Evolutionary conservation across 35 echinoderm and acorn worm genomes (phyloP).

Genomic region (Amphiura filiformis): DNA sequence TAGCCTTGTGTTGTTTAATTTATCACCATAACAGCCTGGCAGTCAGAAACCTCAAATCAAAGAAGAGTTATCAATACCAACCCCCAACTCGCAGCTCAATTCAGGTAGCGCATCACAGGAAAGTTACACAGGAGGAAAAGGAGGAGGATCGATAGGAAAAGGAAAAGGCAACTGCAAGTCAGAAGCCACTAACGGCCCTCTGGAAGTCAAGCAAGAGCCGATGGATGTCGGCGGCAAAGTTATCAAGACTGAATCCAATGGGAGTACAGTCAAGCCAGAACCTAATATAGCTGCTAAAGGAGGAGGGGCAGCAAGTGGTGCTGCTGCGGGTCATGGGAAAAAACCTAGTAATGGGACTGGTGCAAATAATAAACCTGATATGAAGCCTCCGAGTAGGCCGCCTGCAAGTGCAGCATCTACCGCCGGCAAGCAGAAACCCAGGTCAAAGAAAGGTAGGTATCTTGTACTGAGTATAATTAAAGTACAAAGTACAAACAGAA

Average conservation of each 20-base stretch:
- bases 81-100: conserved; percentile 23
- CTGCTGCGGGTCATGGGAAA: not conserved
- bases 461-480: too few relatives aligned
- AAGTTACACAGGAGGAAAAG: not conserved
- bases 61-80: conserved; percentile 6
- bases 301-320: not conserved
- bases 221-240: not conserved
- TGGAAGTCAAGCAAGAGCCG: conserved; percentile 17
- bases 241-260: conserved; percentile 1
- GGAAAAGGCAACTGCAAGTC: not conserved
- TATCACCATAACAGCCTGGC: not conserved
- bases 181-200: not conserved
- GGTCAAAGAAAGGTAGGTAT: conserved; percentile 67
- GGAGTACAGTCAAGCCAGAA: conserved; percentile 20
- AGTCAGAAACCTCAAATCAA: not conserved
- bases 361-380: conserved; percentile 1
- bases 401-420: not conserved
- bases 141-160: conserved; percentile 3
- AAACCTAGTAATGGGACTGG: not conserved
- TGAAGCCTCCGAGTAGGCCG: not conserved
- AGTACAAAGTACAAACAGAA: too few relatives aligned
- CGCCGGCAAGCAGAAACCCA: conserved; percentile 38
- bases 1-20: too few relatives aligned
- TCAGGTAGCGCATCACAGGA: not conserved
- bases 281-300: not conserved